Base-by-base conservation (phyloP, 2,888 invertebrate species). In the Andrena chrysosceles region DNA sequence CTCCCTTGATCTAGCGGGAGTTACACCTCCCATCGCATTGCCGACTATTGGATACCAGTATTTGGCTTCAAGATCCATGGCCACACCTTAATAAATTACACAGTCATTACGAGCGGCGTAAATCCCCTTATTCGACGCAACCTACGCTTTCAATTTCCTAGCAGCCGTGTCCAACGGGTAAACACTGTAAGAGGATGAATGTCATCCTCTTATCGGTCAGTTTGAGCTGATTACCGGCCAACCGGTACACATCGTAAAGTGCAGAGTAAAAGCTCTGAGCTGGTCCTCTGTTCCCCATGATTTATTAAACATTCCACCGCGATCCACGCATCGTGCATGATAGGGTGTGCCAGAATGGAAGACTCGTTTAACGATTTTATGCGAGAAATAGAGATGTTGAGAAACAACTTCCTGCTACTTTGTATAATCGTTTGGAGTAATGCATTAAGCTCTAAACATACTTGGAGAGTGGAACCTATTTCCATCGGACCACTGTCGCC, bases 161-260 rank as follows among this genome's bases (percentile, higher is more conserved):
- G 48, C 52, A 42, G 42, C n/a, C 56, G n/a, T 63, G 72, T 35
- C 31, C 54, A 54, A 3, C 63, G 20, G 23, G 62, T 72, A 79
- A 76, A 79, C 74, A n/a, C 67, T 20, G 29, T 83, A 84, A 83
- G 79, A 84, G 79, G 84, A 83, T 83, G 77, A 84, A 79, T n/a
- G 77, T 79, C 70, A 84, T 83, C 83, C 83, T 83, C 76, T 82
- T 79, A 79, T 83, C 84, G 84, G 79, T 74, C 79, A 77, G 70
- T 76, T 83, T 76, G 79, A 79, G 84, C 73, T 75, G 84, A 83
- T 83, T 82, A 82, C 33, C 49, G 13, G 26, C 56, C 77, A 70
- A 77, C 73, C 56, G 73, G 73, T 82, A 74, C 70, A 70, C 77
- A 80, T 77, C 73, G 66, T 73, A 77, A 74, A 82, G 26, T 26